phyloP scores from a whole-genome alignment of 2,888 invertebrate genomes.

The Limnephilus auricula region DNA sequence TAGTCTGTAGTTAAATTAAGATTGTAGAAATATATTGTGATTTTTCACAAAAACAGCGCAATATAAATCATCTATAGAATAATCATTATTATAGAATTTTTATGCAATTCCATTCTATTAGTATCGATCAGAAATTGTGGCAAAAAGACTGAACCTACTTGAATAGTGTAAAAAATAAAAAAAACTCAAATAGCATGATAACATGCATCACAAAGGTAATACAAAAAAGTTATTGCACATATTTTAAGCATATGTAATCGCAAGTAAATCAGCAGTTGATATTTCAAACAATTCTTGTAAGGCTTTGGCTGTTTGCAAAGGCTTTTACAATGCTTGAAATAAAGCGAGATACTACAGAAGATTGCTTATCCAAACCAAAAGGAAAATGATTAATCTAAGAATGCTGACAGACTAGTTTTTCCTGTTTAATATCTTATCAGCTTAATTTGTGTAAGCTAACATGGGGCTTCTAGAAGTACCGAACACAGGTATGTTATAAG shows the following conservation, averaged over 20 bases:
- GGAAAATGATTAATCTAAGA: background rate
- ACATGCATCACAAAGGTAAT: background rate
- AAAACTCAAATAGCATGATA: background rate
- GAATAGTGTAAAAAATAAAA: background rate
- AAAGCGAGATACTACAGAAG: background rate
- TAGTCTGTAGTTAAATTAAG: too few species aligned
- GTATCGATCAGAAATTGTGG: background rate
- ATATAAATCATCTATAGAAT: too few species aligned
- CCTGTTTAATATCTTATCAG: background rate
- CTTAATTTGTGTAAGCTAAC: background rate
- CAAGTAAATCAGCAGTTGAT: background rate
- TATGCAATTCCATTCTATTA: background rate
- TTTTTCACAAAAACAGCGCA: too few species aligned
- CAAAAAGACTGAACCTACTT: background rate
- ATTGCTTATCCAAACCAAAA: background rate
- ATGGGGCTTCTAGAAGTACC: background rate
- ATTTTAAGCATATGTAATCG: background rate
- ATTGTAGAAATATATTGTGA: too few species aligned
- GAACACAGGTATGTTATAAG: background rate
- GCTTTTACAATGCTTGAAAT: background rate
- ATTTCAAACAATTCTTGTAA: background rate
- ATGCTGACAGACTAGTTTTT: background rate
- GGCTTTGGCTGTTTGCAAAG: background rate
- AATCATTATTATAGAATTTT: background rate
- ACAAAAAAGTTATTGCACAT: background rate